Conservation (phyloP, 2,113 vertebrate species). For the Apaloderma vittatum region DNA sequence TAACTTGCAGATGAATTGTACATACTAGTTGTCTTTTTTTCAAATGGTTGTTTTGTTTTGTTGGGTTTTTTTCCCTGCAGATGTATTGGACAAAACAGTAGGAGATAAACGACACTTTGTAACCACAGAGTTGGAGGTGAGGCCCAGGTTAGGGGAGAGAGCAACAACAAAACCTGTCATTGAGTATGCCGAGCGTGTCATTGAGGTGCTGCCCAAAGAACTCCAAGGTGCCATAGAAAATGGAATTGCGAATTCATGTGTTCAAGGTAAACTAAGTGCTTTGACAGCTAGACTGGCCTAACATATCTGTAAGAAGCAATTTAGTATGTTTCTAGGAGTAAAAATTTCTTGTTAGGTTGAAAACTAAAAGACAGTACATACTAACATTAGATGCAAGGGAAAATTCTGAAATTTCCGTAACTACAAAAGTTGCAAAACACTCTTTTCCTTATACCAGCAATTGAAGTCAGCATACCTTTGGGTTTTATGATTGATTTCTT, state of each 20-base stretch:
- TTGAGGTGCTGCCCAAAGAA: constrained; percentile 71
- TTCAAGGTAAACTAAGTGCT: constrained; percentile 85
- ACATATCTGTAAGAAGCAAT: background rate
- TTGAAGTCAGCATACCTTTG: background rate
- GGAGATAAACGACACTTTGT: constrained; percentile 89
- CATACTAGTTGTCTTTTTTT: background rate
- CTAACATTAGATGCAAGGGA: background rate
- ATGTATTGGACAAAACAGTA: constrained; percentile 88
- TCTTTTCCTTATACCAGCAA: background rate
- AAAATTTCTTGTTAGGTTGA: background rate
- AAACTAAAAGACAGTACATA: background rate
- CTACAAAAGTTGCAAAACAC: background rate
- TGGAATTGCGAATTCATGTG: constrained; percentile 85
- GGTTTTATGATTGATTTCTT: background rate
- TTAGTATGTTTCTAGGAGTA: background rate
- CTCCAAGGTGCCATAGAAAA: constrained; percentile 86
- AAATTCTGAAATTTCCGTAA: background rate
- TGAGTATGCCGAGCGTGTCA: constrained; percentile 51
- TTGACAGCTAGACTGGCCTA: background rate
- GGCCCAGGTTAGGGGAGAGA: constrained; percentile 63
- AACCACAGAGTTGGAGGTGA: constrained; percentile 80
- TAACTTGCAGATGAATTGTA: background rate
- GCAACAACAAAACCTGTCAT: constrained; percentile 59
- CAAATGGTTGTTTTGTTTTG: background rate
- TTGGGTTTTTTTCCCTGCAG: constrained; percentile 63